Percentiles rank a stretch among this genome's conserved stretches.
phyloP scores from a whole-genome alignment of 2,113 vertebrate genomes.

The Alligator sinensis region DNA sequence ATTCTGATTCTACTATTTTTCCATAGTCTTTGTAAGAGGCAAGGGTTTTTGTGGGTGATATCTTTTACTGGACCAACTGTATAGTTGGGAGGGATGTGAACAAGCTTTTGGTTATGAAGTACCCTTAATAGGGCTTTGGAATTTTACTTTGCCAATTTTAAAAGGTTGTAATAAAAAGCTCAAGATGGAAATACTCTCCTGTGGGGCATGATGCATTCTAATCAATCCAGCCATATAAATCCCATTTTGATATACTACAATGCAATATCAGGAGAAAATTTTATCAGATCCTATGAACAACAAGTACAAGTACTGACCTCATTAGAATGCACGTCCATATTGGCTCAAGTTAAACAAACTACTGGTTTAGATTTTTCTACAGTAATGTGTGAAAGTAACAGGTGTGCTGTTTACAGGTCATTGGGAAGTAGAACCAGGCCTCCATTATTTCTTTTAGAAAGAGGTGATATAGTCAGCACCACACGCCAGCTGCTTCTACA shows the following conservation, averaged over 20 bases:
- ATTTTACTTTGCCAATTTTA: conserved; percentile 27
- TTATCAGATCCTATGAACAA: conserved; percentile 30
- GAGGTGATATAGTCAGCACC: no score
- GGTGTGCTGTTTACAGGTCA: not conserved
- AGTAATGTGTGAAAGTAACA: conserved; percentile 30
- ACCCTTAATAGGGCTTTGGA: not conserved
- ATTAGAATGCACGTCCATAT: conserved; percentile 31
- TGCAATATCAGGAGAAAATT: conserved; percentile 39
- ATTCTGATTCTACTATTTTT: no score
- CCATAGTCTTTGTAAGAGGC: no score
- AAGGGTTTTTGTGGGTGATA: no score
- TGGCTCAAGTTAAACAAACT: conserved; percentile 48
- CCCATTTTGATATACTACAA: conserved; percentile 49
- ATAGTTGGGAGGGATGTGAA: no score
- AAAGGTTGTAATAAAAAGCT: conserved; percentile 50
- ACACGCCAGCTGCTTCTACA: no score
- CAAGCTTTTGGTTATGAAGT: no score
- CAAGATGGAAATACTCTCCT: conserved; percentile 47
- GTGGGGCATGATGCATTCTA: conserved; percentile 48
- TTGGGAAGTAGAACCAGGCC: no score
- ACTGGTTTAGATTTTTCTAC: conserved; percentile 74
- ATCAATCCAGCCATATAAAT: conserved; percentile 64
- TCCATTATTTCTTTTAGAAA: no score
- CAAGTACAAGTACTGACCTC: conserved; percentile 46
- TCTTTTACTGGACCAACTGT: no score